Base-by-base conservation (phyloP, 1,140 invertebrate species). In the Halictus rubicundus region DNA sequence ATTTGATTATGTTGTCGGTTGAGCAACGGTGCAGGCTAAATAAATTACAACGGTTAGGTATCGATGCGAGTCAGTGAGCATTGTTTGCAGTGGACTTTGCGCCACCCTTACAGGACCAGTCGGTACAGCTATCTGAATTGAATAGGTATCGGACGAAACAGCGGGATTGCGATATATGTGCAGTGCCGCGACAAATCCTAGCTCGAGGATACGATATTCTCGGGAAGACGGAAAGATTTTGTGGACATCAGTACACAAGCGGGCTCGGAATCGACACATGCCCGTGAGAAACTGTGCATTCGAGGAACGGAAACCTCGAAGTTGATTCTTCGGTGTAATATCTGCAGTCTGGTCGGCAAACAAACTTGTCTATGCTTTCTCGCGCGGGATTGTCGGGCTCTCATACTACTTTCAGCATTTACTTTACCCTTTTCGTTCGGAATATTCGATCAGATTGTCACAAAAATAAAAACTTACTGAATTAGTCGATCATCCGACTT, bases 141-240 rank as follows among this genome's bases (percentile, higher is more conserved):
- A 54, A 6, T 37, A 23, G 27, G 2, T 61, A 71, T 78, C 61
- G 42, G 59, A 39, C 32, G 59, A 42, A 39, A 16, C 57, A 60
- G 39, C 25, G 37, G 25, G 59, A 49, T 70, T 66, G 25, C 66
- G 42, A 32, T 39, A 54, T 49, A 14, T 61, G 27, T 39, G 32
- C 25, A 23, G 39, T 12, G 68, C 10, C n/a, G 42, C 57, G 10
- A 23, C 32, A 54, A 71, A 78, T 71, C 68, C 68, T 71, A 14
- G 68, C 76, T 63, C 27, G 68, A 71, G 76, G 68, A 78, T 21
- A 63, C 75, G 68, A 78, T 54, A 63, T 63, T 71, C 76, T 71
- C 46, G 27, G 37, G 76, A 21, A 71, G 23, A 63, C 68, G 68
- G 46, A 54, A 71, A 64, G 68, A 71, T 78, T 68, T 61, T 52